A percentile compares a stretch with the other conserved stretches of the same genome.
phyloP scores from a whole-genome alignment of 2,113 vertebrate genomes.

The Pituophis catenifer region DNA sequence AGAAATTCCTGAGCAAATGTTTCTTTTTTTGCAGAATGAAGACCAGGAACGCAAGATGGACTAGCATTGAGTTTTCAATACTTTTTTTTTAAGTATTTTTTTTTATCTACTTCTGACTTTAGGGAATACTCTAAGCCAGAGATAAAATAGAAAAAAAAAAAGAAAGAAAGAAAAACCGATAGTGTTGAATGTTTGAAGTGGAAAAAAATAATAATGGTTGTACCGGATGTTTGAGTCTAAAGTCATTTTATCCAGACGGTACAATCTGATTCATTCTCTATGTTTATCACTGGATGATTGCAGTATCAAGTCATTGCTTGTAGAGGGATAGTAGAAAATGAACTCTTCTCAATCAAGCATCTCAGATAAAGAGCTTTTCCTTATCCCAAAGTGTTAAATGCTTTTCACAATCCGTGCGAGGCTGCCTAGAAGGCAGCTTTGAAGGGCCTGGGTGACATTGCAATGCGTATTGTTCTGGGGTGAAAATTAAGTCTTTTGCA shows the following conservation, averaged over 20 bases:
- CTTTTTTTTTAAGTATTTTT: not conserved
- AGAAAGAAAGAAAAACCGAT: too few relatives aligned
- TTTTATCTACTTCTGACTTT: not conserved
- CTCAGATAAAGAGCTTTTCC: not conserved
- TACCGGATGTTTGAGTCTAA: not conserved
- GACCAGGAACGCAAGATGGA: not conserved
- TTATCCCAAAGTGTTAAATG: not conserved
- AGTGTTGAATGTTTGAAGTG: not conserved
- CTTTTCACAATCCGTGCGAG: not conserved
- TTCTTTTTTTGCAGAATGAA: not conserved
- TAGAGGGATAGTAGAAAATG: not conserved
- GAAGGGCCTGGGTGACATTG: not conserved
- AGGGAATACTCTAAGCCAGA: not conserved
- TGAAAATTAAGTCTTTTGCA: not conserved
- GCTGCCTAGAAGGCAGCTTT: not conserved
- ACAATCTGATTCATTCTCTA: not conserved
- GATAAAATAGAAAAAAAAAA: too few relatives aligned
- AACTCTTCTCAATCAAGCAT: not conserved
- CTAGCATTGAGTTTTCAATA: not conserved
- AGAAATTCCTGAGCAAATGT: not conserved
- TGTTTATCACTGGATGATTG: not conserved
- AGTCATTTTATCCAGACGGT: not conserved
- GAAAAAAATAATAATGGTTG: not conserved
- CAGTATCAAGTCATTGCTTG: too few relatives aligned
- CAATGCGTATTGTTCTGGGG: not conserved